Evolutionary conservation across 1,140 invertebrate species (phyloP).

Genomic region (Drosophila neocordata): DNA sequence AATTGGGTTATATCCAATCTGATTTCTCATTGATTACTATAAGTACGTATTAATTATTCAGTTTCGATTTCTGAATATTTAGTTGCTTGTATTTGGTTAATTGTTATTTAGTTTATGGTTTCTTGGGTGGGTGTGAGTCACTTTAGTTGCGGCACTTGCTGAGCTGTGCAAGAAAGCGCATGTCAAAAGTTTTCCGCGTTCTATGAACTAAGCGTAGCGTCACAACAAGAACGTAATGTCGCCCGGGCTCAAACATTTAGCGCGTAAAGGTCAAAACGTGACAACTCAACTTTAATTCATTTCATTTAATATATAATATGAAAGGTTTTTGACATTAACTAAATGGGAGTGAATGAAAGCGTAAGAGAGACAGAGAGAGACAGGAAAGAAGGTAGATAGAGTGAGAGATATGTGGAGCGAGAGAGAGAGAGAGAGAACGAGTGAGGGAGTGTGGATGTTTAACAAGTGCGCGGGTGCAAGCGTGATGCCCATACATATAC

Average conservation of each 20-base stretch:
- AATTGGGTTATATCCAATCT: too few species aligned
- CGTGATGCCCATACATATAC: background rate
- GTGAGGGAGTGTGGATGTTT: constrained; percentile 11
- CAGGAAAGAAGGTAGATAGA: background rate
- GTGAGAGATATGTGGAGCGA: background rate
- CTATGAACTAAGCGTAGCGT: constrained; percentile 61
- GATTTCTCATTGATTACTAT: too few species aligned
- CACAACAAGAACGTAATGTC: constrained; percentile 20
- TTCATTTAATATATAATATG: constrained; percentile 60
- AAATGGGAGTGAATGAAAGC: constrained; percentile 2
- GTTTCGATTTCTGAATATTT: too few species aligned
- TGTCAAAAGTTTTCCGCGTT: constrained; percentile 67
- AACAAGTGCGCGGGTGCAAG: background rate
- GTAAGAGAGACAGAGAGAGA: constrained; percentile 1
- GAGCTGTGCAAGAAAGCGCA: constrained; percentile 24
- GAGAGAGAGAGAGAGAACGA: constrained; percentile 16
- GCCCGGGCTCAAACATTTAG: background rate
- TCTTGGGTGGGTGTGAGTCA: constrained; percentile 3
- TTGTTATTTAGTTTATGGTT: background rate
- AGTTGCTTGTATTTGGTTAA: too few species aligned
- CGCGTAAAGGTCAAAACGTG: constrained; percentile 69
- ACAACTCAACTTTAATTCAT: constrained; percentile 21
- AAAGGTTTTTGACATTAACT: constrained; percentile 78
- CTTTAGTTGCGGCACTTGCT: constrained; percentile 34
- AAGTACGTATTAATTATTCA: too few species aligned